phyloP scores from a whole-genome alignment of 2,888 invertebrate species.

The Harpalus rufipes region DNA sequence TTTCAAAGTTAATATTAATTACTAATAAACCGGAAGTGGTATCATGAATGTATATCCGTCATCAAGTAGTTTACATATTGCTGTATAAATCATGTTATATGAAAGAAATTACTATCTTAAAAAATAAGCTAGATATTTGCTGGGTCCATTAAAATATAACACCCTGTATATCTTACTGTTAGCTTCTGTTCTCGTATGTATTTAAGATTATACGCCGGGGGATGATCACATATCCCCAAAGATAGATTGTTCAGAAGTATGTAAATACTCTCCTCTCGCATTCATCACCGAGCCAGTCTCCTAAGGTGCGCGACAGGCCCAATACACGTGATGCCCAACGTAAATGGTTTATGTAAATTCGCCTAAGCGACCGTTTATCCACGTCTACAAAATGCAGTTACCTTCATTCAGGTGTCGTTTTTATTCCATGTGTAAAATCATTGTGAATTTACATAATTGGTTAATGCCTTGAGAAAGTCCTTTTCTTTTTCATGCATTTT shows the following conservation, averaged over 20 bases:
- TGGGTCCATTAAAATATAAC: too few relatives aligned
- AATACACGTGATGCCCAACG: conserved; percentile 59
- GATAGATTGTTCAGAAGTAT: conserved; percentile 25
- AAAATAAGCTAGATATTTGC: too few relatives aligned
- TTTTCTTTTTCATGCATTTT: conserved; percentile 28
- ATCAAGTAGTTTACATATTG: too few relatives aligned
- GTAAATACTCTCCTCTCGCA: conserved; percentile 15
- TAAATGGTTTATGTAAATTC: conserved; percentile 65
- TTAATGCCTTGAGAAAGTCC: conserved; percentile 31
- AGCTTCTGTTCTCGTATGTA: not conserved
- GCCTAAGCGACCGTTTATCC: conserved; percentile 55
- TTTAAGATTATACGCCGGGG: not conserved
- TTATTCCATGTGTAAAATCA: conserved; percentile 33
- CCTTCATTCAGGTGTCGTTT: conserved; percentile 25
- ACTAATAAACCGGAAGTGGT: too few relatives aligned
- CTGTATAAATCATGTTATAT: too few relatives aligned
- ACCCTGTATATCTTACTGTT: too few relatives aligned
- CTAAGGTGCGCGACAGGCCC: conserved; percentile 42
- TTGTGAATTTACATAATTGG: conserved; percentile 48
- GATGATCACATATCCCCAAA: conserved; percentile 17
- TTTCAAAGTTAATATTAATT: too few relatives aligned
- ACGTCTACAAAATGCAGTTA: conserved; percentile 39
- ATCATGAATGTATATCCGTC: too few relatives aligned
- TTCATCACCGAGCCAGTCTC: not conserved
- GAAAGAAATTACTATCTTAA: too few relatives aligned